Conservation (phyloP, 2,797 vertebrate genomes). For the Gadopsis marmoratus region DNA sequence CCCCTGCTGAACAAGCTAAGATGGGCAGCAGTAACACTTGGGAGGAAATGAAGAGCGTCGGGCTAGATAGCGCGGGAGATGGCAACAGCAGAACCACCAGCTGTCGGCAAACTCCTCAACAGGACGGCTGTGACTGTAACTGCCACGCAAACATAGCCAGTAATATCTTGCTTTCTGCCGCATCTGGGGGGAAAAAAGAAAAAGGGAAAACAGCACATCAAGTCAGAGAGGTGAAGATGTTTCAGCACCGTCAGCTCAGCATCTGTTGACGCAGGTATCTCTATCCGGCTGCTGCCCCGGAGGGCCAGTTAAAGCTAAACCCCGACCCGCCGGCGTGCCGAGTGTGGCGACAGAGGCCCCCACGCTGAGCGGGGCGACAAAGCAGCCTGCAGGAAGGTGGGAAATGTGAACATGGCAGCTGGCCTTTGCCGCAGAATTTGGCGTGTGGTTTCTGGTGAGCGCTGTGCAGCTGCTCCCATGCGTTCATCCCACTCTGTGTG, state of each 20-base stretch:
- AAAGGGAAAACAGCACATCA: not conserved
- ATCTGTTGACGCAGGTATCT: not conserved
- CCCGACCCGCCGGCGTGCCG: not conserved
- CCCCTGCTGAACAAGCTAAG: not conserved
- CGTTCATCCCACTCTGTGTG: constrained; percentile 33
- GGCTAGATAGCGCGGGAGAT: not conserved
- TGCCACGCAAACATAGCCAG: not conserved
- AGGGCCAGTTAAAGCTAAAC: constrained; percentile 1
- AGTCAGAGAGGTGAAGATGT: not conserved
- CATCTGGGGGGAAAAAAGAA: not conserved
- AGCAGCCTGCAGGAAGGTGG: constrained; percentile 6
- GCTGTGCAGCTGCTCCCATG: constrained; percentile 52
- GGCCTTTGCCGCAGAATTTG: constrained; percentile 34
- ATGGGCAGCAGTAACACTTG: not conserved
- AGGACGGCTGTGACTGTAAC: not conserved
- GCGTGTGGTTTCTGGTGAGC: constrained; percentile 34
- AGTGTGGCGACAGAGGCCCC: not conserved
- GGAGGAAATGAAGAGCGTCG: not conserved
- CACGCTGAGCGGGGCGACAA: not conserved
- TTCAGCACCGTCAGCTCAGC: not conserved
- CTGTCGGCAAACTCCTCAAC: not conserved
- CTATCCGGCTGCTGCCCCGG: not conserved
- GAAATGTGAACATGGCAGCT: constrained; percentile 26
- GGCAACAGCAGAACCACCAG: not conserved
- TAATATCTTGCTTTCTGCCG: not conserved